Evolutionary conservation across 2,797 vertebrate genomes (phyloP).

Genomic region (Eurystomus glaucurus): DNA sequence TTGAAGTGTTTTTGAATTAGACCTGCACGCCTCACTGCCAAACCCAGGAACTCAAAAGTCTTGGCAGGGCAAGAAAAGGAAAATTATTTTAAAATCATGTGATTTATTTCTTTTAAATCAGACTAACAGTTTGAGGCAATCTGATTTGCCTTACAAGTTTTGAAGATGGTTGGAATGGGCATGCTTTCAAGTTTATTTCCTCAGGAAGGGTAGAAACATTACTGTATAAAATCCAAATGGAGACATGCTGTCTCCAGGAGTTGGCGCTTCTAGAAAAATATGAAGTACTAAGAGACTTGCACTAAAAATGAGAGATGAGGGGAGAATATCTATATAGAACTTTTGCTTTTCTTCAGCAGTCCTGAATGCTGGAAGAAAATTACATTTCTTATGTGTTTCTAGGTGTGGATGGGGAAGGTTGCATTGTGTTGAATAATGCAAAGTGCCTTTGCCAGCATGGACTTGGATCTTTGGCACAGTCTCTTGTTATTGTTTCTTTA

Average conservation of each 20-base stretch:
- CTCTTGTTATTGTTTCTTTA: not conserved
- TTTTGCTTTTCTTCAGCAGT: not conserved
- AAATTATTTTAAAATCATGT: not conserved
- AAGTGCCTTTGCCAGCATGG: not conserved
- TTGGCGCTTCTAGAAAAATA: not conserved
- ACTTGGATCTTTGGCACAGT: not conserved
- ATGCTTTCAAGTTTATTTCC: not conserved
- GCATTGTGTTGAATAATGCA: not conserved
- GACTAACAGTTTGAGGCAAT: not conserved
- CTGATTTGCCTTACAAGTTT: not conserved
- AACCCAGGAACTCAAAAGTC: not conserved
- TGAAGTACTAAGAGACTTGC: not conserved
- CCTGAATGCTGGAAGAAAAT: not conserved
- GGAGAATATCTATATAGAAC: not conserved
- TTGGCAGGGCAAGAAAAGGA: not conserved
- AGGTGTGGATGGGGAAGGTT: not conserved
- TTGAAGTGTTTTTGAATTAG: constrained; percentile 33
- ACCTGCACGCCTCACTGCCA: constrained; percentile 1
- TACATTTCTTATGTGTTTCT: not conserved
- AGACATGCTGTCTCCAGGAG: not conserved
- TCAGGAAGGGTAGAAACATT: not conserved
- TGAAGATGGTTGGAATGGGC: not conserved
- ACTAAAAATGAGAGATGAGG: not conserved
- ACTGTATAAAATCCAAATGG: not conserved
- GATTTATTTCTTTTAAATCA: constrained; percentile 23